Percentiles rank a stretch among this genome's conserved stretches.
phyloP scores from a whole-genome alignment of 2,888 invertebrate species.

The Pterostichus madidus region DNA sequence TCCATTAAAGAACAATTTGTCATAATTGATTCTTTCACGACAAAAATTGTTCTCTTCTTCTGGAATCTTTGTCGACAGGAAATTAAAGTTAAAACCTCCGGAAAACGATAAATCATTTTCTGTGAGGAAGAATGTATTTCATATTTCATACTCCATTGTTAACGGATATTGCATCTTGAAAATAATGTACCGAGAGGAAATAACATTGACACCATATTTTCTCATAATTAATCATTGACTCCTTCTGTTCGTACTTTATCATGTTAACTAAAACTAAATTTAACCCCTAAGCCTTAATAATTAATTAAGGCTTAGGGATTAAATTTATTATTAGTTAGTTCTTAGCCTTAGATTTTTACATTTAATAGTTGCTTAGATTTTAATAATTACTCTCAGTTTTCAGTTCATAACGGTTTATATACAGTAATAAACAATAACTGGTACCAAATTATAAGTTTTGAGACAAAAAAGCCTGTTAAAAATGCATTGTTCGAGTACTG shows the following conservation, averaged over 20 bases:
- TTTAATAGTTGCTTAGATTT: too few relatives aligned
- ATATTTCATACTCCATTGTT: conserved; percentile 35
- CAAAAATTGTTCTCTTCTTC: conserved; percentile 15
- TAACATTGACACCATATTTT: not conserved
- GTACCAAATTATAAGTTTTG: too few relatives aligned
- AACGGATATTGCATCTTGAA: conserved; percentile 19
- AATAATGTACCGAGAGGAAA: conserved; percentile 12
- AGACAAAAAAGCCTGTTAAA: too few relatives aligned
- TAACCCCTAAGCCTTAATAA: too few relatives aligned
- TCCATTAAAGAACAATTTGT: conserved; percentile 42
- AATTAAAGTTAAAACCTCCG: conserved; percentile 12
- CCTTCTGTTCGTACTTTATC: not conserved
- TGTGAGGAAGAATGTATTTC: conserved; percentile 23
- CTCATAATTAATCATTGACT: conserved; percentile 4
- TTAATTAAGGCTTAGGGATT: too few relatives aligned
- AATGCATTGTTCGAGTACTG: too few relatives aligned
- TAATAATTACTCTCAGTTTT: too few relatives aligned
- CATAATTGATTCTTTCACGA: conserved; percentile 35
- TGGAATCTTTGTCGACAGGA: conserved; percentile 10
- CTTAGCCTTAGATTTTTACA: too few relatives aligned
- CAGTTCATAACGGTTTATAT: too few relatives aligned
- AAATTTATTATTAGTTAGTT: too few relatives aligned
- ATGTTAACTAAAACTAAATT: too few relatives aligned
- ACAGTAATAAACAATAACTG: too few relatives aligned
- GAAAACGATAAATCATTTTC: conserved; percentile 25